These are phyloP conservation scores for Gryllus bimaculatus DNA, from an alignment of 1,140 invertebrate species.

Conservation along the genomic window DNA sequence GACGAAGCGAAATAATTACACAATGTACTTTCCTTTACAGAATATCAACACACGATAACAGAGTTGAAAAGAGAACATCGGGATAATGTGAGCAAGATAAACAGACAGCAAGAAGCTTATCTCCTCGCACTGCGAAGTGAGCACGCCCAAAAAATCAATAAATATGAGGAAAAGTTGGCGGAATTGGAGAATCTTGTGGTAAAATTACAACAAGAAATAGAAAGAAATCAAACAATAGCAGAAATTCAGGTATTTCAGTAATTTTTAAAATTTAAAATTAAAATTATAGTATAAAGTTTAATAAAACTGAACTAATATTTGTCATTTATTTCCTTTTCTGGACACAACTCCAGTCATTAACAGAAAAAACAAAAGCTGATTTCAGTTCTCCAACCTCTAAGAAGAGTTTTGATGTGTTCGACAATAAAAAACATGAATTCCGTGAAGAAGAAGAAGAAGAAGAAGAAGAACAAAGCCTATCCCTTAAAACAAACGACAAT, in stretches of 20 bases:
- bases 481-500: too few species aligned
- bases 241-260: conserved; percentile 31
- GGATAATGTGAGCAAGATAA: conserved; percentile 30
- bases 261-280: neutral
- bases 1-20: too few species aligned
- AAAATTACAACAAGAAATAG: conserved; percentile 31
- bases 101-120: conserved; percentile 30
- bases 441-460: too few species aligned
- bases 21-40: conserved; percentile 23
- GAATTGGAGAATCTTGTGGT: conserved; percentile 32
- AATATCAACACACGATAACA: conserved; percentile 36
- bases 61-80: conserved; percentile 35
- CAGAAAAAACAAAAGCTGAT: conserved; percentile 28
- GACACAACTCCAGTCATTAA: conserved; percentile 27
- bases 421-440: too few species aligned
- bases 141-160: conserved; percentile 32
- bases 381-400: conserved; percentile 27
- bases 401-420: neutral
- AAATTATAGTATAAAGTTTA: neutral
- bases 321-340: neutral
- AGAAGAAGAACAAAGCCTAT: too few species aligned
- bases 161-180: conserved; percentile 33
- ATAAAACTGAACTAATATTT: neutral
- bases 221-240: conserved; percentile 34
- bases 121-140: conserved; percentile 34